These are phyloP conservation scores for Macropis europaea DNA, from an alignment of 2,888 invertebrate genomes.

Conservation along the genomic window DNA sequence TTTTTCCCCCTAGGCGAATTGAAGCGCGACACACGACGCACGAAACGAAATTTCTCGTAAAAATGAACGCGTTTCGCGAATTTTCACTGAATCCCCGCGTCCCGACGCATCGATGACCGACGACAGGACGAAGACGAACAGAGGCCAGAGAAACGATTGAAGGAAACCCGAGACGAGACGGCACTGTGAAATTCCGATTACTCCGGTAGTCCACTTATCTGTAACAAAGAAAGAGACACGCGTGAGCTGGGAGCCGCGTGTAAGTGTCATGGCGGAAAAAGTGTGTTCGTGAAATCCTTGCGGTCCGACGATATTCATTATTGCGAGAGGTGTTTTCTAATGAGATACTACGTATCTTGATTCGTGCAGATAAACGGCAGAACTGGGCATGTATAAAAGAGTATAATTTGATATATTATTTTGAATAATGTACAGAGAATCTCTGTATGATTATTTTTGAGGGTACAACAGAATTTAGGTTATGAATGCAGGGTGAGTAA, in stretches of 20 bases:
- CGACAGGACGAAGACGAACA: not conserved
- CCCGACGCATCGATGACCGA: conserved; percentile 8
- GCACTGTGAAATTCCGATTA: conserved; percentile 11
- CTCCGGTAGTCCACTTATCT: conserved; percentile 34
- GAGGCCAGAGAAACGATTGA: not conserved
- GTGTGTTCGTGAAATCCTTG: conserved; percentile 25
- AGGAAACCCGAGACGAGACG: not conserved
- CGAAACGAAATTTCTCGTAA: conserved; percentile 1
- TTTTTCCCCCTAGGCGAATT: not conserved
- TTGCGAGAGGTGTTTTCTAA: conserved; percentile 5
- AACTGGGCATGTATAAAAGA: too few species aligned
- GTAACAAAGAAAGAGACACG: conserved; percentile 36
- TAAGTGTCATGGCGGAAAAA: conserved; percentile 21
- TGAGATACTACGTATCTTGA: too few species aligned
- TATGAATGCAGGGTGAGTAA: too few species aligned
- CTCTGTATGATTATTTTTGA: too few species aligned
- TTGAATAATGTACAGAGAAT: too few species aligned
- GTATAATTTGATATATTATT: too few species aligned
- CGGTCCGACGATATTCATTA: conserved; percentile 41
- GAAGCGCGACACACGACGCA: not conserved
- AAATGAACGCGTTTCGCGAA: conserved; percentile 5
- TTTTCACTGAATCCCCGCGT: conserved; percentile 24
- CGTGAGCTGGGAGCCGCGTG: conserved; percentile 1
- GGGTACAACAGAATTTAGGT: too few species aligned
- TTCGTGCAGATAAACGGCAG: too few species aligned